These are phyloP conservation scores for Hypsibius dujardini DNA, from an alignment of 1,140 invertebrate species.

Conservation along the genomic window DNA sequence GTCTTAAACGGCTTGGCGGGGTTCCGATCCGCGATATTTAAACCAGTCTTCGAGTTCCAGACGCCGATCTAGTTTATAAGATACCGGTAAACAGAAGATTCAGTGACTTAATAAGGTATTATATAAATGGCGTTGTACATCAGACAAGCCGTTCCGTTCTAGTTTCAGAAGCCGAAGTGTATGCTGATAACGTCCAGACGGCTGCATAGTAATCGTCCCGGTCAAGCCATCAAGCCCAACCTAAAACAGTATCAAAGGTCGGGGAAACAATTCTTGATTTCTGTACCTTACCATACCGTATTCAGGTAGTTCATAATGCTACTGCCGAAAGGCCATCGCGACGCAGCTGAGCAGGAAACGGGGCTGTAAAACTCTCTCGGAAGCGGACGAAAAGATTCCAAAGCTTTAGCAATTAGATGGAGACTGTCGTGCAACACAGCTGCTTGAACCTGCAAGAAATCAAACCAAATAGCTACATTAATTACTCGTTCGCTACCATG, in stretches of 20 bases:
- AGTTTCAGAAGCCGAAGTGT: not conserved
- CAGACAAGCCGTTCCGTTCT: not conserved
- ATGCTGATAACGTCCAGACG: not conserved
- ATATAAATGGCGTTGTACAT: not conserved
- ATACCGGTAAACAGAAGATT: not conserved
- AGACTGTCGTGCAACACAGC: not conserved
- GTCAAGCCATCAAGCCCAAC: not conserved
- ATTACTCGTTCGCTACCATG: not conserved
- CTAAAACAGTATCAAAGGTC: not conserved
- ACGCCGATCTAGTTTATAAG: not conserved
- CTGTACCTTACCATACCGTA: not conserved
- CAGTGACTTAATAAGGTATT: not conserved
- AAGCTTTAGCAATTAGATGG: not conserved
- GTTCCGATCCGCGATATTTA: not conserved
- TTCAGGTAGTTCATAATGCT: conserved; percentile 12
- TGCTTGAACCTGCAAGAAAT: conserved; percentile 6
- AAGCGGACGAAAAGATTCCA: not conserved
- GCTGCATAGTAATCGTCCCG: not conserved
- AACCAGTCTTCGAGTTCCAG: conserved; percentile 2
- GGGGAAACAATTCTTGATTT: not conserved
- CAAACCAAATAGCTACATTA: not conserved
- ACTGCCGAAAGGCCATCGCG: not conserved
- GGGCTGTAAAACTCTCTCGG: not conserved
- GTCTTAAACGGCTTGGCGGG: not conserved
- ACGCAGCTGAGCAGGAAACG: not conserved